Base-by-base conservation (phyloP, 1,140 invertebrate species). In the Fopius arisanus region DNA sequence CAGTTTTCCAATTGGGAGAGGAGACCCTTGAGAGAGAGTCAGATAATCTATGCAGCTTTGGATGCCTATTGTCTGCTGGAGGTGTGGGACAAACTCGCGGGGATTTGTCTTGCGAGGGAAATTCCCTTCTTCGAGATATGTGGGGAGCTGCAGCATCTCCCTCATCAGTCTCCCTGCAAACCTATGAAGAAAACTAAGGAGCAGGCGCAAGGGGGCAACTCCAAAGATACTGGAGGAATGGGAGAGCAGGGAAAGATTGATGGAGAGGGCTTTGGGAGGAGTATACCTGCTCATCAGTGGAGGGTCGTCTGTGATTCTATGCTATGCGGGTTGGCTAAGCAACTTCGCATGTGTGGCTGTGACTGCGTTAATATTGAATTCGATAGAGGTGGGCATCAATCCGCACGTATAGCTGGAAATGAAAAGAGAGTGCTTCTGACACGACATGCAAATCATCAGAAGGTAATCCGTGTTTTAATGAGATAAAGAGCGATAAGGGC, bases 1-100 rank as follows among this genome's bases (percentile, higher is more conserved):
- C 95, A 96, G 78, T 94, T 96, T 88, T 96, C 94, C 0, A 93
- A 96, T 87, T 97, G 95, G 95, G 94, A 96, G 81, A 89, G 91
- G 73, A 88, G 95, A 80, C 96, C 96, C 23, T 83, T 97, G 26
- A 85, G 95, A 70, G 82, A 90, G 43, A 90, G 90, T 69, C 96
- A 97, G 88, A 90, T 95, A 29, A 82, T 87, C 74, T 97, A 97
- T 90, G 95, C 95, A 72, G 94, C 94, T 29, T 80, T 95, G 28
- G 95, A 96, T 89, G 94, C 94, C 2, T 92, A 91, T 87, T 94
- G 95, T 78, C 86, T 96, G 12, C 78, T 96, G 70, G 90, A 95
- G 87, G 86, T 95, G 41, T 96, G 94, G 87, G 87, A 92, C 29
- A 83, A 89, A 1, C 74, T 93, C 5, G 85, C 83, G 72, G 59